Evolutionary conservation across 2,888 invertebrate species (phyloP), one percentile per base, ranked within the genome.

Genomic region (Pecten maximus): DNA sequence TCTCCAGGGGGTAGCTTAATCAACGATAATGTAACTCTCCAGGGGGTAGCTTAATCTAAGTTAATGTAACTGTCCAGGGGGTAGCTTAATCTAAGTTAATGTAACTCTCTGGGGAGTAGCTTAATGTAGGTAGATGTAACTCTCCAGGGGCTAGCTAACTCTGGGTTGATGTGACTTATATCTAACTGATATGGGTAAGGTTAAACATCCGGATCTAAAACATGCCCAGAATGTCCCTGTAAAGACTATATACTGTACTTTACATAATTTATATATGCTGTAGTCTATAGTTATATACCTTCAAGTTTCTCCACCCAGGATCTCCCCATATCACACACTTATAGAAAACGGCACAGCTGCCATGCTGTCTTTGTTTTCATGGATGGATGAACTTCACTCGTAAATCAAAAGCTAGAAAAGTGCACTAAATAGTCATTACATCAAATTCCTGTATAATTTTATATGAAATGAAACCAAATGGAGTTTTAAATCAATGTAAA

Each of bases 401-500:
- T 74, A 74, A 74, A 74, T 74, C 74, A 74, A 74, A 74, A 28
- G 3, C 35, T 35, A 10, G 10, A 28, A 74, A 23, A 74, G 35
- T 35, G 74, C 35, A 74, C 74, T 74, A 28, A 74, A 74, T 28
- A 74, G 74, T 74, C 35, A 74, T 74, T 28, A 35, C 74, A 74
- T 74, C 74, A 74, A 74, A 74, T 74, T 74, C 74, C 74, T 74
- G 74, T 74, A 35, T 74, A 74, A 74, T 74, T 74, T 74, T 35
- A 74, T 74, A 74, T 74, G 74, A 35, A 74, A 35, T 28, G 16
- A 74, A 74, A 35, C 74, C 2, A 74, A 28, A 28, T 74, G 74
- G 19, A 74, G 28, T 74, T 74, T 74, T 28, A 74, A 74, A 23
- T 28, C 10, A 74, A 23, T 74, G 23, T 35, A 74, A 23, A 35